Evolutionary conservation across 1,140 invertebrate genomes (phyloP), one percentile per base, ranked within the genome.

Genomic region (Calosoma granatense): DNA sequence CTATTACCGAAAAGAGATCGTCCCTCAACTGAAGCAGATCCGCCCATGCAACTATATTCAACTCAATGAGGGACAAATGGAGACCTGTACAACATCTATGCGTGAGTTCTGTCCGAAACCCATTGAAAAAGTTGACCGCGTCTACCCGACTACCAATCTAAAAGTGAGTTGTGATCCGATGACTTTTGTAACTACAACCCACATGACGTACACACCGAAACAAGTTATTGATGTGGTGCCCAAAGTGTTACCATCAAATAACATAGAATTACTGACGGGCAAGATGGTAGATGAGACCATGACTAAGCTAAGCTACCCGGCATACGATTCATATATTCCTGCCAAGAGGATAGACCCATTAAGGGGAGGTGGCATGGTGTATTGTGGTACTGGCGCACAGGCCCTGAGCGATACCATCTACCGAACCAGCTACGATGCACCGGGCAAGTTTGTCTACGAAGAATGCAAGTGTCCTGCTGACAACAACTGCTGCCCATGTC

Each of bases 71-170:
- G 85, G 84, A 3, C 83, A 85, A 19, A 83, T 88, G 74, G 80
- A 86, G 65, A 78, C 81, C 58, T 71, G 80, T 56, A 87, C 85
- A 0, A 86, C 85, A 9, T 80, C 85, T 57, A 83, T 84, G 58
- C 81, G 84, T 62, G 85, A 87, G 72, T 87, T 79, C 64, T 80
- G 83, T 9, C 80, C 84, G 55, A 87, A 87, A 70, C 78, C 75
- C 0, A 67, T 72, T 51, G 70, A 72, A 1, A 70, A 63, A 56
- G 20, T 62, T 15, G 58, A 69, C 11, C 53, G 66, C n/a, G 69
- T 78, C 11, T 15, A 71, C 15, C 78, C 78, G 0, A 63, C 64
- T 11, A 66, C 67, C 2, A 72, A 73, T 52, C 71, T 79, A 11
- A 70, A 68, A 56, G 64, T 69, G 1, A 73, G 71, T 20, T 66